A percentile compares a stretch with the other conserved stretches of the same genome.
Conservation (phyloP, 2,113 vertebrate genomes). For the Campylorhamphus procurvoides region DNA sequence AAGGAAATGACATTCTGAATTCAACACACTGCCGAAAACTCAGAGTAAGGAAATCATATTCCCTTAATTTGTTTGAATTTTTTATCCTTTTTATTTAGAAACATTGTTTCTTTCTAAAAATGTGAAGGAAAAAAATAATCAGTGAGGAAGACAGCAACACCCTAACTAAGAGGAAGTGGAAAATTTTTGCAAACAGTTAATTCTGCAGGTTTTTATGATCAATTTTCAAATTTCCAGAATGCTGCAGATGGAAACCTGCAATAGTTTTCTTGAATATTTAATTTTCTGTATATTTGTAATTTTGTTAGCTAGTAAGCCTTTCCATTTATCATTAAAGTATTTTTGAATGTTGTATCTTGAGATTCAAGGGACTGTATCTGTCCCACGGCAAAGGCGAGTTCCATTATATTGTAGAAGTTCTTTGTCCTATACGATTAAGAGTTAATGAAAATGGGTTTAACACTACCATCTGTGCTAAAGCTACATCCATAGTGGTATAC, state of each 20-base stretch:
- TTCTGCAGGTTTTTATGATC: background rate
- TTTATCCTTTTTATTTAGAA: background rate
- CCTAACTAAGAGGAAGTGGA: background rate
- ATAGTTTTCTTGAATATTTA: background rate
- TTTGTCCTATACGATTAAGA: background rate
- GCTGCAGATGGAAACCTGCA: background rate
- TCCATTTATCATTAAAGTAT: background rate
- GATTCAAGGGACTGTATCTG: background rate
- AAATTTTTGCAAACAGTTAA: background rate
- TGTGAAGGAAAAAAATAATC: background rate
- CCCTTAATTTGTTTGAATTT: background rate
- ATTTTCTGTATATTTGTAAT: background rate
- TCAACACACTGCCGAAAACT: background rate
- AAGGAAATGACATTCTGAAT: background rate
- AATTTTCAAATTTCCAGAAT: background rate
- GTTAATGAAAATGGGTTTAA: background rate
- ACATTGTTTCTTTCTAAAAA: background rate
- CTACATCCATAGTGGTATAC: background rate
- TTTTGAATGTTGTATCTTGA: background rate
- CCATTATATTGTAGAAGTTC: fast-evolving
- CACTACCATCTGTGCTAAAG: background rate
- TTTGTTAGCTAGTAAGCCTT: background rate
- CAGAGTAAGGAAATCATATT: background rate
- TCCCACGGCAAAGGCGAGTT: background rate
- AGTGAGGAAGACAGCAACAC: background rate